Base-by-base conservation (phyloP, 2,797 vertebrate genomes). In the Percopsis omiscomaycus region DNA sequence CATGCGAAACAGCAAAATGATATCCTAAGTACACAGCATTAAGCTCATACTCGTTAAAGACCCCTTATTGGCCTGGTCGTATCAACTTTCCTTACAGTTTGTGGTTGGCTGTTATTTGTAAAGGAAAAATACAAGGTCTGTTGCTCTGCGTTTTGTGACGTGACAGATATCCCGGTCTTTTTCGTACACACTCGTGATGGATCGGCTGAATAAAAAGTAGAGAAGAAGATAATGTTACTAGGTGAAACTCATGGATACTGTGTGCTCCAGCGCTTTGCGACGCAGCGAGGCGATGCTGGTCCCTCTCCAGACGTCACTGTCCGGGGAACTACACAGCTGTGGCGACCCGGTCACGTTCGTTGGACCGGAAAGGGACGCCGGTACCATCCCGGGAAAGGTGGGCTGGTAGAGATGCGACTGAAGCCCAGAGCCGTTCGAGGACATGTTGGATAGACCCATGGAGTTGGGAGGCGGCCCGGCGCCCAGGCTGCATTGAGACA, bases 231-330 rank as follows among this genome's bases (percentile, higher is more conserved):
- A 32, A 92, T 91, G 0, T 61, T 68, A 91, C 94, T 97, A 98
- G 80, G 96, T 96, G 92, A 98, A 98, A 81, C 95, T 98, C 95
- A 98, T 98, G 88, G 96, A 98, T 56, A 97, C 96, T 93, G 96
- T 97, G 95, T 98, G 96, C 96, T 98, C 96, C 78, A 98, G 94
- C 86, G 96, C 96, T 92, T 98, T 98, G 86, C 96, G 95, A 86
- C 96, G 95, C 81, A 98, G 94, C 73, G 96, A 97, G 68, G 96
- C 96, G 90, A 98, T 97, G 94, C 97, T 98, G 77, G 95, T 96
- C 87, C 97, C 97, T 91, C 96, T 94, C 96, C 96, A 98, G 90
- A 98, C 92, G 88, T 98, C 96, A 93, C 94, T 98, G 92, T 98
- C 96, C 92, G 96, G 96, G 78, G 96, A 98, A 78, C 93, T 95